A percentile compares a stretch with the other conserved stretches of the same genome.
Conservation (phyloP, 23 tunicate species). For the Corella eumyota region DNA sequence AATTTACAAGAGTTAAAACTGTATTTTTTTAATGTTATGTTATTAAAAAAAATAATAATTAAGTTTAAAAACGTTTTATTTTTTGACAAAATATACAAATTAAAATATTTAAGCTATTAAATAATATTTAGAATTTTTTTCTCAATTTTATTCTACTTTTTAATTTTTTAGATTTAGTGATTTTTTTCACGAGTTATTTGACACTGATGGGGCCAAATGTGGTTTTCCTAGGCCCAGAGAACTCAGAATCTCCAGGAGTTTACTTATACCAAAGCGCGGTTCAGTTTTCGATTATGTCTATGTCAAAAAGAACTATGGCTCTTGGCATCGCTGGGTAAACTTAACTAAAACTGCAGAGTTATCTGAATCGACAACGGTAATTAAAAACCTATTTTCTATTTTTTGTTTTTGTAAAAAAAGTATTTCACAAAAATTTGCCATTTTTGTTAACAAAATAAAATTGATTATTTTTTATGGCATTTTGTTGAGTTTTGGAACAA, state of each 20-base stretch:
- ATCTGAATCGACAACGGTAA: slow-evolving; percentile 47
- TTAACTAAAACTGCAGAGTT: slow-evolving; percentile 63
- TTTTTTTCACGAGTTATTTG: slow-evolving; percentile 72
- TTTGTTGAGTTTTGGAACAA: no score
- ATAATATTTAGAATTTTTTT: no score
- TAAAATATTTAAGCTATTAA: no score
- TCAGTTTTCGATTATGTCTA: slow-evolving; percentile 77
- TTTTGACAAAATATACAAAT: no score
- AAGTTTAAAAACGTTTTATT: no score
- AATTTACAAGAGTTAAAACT: neutral
- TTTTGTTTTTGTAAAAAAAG: neutral
- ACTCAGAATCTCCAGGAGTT: slow-evolving; percentile 48
- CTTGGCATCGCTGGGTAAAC: slow-evolving; percentile 86
- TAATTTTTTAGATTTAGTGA: slow-evolving; percentile 43
- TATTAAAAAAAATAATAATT: neutral
- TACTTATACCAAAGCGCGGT: slow-evolving; percentile 75
- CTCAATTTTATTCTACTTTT: no score
- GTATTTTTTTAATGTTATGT: slow-evolving; percentile 2
- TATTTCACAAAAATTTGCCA: neutral
- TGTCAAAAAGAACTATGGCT: slow-evolving; percentile 73
- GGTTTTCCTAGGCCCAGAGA: slow-evolving; percentile 72
- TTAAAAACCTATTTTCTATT: neutral
- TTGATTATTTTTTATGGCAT: no score
- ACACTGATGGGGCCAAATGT: slow-evolving; percentile 33
- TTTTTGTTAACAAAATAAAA: no score